A percentile compares a stretch with the other conserved stretches of the same genome.
These are phyloP conservation scores for Pentamera pediparva DNA, from an alignment of 53 echinoderm and acorn worm genomes.

Conservation along the genomic window DNA sequence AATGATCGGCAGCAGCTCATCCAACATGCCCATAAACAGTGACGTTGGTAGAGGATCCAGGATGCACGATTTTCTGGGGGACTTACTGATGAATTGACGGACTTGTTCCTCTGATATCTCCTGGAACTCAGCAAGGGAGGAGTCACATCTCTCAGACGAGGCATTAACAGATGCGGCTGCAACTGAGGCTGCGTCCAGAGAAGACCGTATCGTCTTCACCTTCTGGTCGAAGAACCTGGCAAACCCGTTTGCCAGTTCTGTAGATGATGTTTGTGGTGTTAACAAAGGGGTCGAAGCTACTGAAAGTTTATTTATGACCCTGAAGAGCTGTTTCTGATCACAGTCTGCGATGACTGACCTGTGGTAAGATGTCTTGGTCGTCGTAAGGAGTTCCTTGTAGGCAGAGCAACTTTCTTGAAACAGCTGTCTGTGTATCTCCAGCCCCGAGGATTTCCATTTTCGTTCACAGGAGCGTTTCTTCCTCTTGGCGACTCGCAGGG, in stretches of 20 bases:
- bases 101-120: not conserved
- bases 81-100: no score
- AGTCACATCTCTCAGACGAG: not conserved
- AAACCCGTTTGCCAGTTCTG: slow-evolving; percentile 28
- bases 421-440: not conserved
- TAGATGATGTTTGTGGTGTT: not conserved
- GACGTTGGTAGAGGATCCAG: slow-evolving; percentile 14
- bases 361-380: not conserved
- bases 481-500: slow-evolving; percentile 15
- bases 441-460: not conserved
- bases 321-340: slow-evolving; percentile 21
- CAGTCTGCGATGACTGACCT: not conserved
- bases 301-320: not conserved
- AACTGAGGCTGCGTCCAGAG: not conserved
- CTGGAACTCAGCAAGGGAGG: not conserved
- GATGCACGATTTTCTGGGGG: not conserved
- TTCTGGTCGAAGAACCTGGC: slow-evolving; percentile 30
- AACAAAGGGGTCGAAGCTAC: not conserved
- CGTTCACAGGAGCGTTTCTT: slow-evolving; percentile 24
- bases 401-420: not conserved
- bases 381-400: no score
- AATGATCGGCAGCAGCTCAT: slow-evolving; percentile 9
- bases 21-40: not conserved
- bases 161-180: not conserved
- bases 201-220: not conserved